A percentile compares a stretch with the other conserved stretches of the same genome.
Conservation (phyloP, 2,113 vertebrate species). For the Erpornis zantholeuca region DNA sequence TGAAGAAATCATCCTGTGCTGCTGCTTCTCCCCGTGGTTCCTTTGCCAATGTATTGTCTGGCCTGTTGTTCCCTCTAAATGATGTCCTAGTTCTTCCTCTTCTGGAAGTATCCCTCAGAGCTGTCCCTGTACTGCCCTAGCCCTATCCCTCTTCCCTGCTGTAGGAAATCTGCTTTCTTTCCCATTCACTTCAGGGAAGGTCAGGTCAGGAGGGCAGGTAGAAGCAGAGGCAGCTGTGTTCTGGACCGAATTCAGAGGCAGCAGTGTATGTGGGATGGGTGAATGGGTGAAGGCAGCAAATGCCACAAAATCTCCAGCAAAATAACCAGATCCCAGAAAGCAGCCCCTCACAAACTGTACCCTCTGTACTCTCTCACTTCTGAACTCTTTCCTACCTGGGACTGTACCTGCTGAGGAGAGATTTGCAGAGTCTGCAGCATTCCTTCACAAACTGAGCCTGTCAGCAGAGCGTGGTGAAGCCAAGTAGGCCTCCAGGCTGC, state of each 20-base stretch:
- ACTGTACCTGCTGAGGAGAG: background rate
- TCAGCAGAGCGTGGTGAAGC: background rate
- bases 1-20: background rate
- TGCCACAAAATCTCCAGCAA: background rate
- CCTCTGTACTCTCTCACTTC: background rate
- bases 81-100: background rate
- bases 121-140: background rate
- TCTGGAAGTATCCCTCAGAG: background rate
- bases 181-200: background rate
- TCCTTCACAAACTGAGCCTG: background rate
- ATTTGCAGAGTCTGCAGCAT: background rate
- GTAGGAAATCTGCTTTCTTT: background rate
- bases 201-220: background rate
- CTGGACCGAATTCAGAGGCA: background rate
- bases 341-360: background rate
- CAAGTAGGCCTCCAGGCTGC: background rate
- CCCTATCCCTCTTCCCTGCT: background rate
- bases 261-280: background rate
- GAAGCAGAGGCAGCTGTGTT: background rate
- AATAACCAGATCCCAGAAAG: background rate
- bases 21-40: background rate
- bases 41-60: background rate
- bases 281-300: background rate
- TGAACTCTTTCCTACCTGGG: background rate
- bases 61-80: background rate